These are phyloP conservation scores for Sebastes vulpes DNA, from an alignment of 2,797 vertebrate genomes.

Conservation along the genomic window DNA sequence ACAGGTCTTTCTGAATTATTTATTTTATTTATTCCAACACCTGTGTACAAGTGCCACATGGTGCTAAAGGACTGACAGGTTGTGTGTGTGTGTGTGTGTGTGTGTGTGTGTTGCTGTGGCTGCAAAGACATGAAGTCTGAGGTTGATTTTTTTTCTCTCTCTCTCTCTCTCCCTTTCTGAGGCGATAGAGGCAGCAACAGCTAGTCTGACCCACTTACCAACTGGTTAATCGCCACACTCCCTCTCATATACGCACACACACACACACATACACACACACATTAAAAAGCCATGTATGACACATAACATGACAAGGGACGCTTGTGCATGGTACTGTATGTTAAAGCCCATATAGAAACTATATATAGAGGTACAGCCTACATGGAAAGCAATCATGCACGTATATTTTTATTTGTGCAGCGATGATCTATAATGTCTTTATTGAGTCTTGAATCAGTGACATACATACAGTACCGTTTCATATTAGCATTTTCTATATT, in stretches of 20 bases:
- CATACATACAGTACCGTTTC: slow-evolving; percentile 1
- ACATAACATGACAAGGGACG: slow-evolving; percentile 33
- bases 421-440: slow-evolving; percentile 29
- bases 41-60: slow-evolving; percentile 20
- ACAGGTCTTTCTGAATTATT: slow-evolving; percentile 4
- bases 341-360: slow-evolving; percentile 18
- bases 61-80: slow-evolving; percentile 23
- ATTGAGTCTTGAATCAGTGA: slow-evolving; percentile 16
- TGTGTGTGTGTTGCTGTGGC: slow-evolving; percentile 19
- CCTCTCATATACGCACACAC: background rate
- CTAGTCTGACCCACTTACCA: slow-evolving; percentile 78
- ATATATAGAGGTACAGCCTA: slow-evolving; percentile 7
- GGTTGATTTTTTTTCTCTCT: slow-evolving; percentile 8
- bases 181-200: slow-evolving; percentile 54
- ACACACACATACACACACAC: background rate
- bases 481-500: background rate
- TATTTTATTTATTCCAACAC: slow-evolving; percentile 20
- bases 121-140: slow-evolving; percentile 2
- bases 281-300: slow-evolving; percentile 40
- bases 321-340: slow-evolving; percentile 23
- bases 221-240: slow-evolving; percentile 62
- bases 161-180: slow-evolving; percentile 27
- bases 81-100: background rate
- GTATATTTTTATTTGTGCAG: slow-evolving; percentile 11
- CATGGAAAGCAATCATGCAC: slow-evolving; percentile 41